Percentiles rank a stretch among this genome's conserved stretches.
phyloP scores from a whole-genome alignment of 92 coral and sea anemone species.

The Porites evermanni region DNA sequence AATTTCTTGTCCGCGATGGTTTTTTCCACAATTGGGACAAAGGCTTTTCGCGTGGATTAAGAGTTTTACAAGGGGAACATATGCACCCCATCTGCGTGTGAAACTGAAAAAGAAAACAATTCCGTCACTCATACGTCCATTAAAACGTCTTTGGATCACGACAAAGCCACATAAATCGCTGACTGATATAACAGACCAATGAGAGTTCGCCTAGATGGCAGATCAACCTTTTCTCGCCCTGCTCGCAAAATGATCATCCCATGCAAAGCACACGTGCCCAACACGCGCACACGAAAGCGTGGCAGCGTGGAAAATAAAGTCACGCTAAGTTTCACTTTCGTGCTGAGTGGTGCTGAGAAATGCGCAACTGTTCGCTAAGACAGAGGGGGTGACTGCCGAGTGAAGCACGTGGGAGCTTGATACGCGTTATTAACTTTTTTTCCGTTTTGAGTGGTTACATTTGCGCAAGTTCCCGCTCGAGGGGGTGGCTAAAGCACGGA shows the following conservation, averaged over 20 bases:
- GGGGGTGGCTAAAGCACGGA: no score
- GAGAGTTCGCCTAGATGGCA: no score
- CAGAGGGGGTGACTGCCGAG: background rate
- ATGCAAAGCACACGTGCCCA: no score
- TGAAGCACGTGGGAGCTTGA: background rate
- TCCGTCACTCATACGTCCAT: no score
- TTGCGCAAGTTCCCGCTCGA: no score
- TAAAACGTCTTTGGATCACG: no score
- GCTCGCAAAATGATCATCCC: no score
- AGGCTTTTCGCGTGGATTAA: conserved; percentile 79
- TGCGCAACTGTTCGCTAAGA: background rate
- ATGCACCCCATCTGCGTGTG: conserved; percentile 89
- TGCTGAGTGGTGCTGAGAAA: background rate
- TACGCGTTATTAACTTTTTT: background rate
- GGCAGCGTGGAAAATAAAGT: background rate
- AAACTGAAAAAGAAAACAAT: conserved; percentile 47
- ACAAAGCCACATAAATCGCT: no score
- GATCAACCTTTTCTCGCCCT: no score
- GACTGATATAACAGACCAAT: no score
- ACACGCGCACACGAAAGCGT: no score
- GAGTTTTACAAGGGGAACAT: conserved; percentile 77
- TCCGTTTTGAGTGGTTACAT: no score
- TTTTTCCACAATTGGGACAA: conserved; percentile 76
- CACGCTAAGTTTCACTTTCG: background rate
- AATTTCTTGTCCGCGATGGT: conserved; percentile 66